Evolutionary conservation across 2,113 vertebrate genomes (phyloP).

Genomic region (Sapajus apella): DNA sequence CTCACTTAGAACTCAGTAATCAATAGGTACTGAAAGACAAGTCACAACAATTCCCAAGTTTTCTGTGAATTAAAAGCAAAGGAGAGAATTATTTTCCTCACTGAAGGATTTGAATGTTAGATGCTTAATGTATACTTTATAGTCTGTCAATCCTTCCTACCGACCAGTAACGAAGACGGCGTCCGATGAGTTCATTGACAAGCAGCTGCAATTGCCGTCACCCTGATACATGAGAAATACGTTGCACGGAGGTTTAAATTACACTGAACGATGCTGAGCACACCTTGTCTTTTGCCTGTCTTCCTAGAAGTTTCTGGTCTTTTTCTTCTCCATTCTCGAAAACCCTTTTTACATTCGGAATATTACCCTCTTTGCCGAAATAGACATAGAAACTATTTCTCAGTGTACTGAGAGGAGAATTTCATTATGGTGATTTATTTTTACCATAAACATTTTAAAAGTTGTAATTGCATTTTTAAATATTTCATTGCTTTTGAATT

Average conservation of each 20-base stretch:
- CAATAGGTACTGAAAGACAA: neutral
- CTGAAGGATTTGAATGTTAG: neutral
- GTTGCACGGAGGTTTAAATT: neutral
- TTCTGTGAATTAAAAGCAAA: neutral
- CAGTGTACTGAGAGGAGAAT: neutral
- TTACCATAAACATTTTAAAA: neutral
- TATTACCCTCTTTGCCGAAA: neutral
- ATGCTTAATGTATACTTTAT: neutral
- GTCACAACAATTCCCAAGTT: neutral
- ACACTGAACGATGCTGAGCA: neutral
- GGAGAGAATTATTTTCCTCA: neutral
- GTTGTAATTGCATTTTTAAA: neutral
- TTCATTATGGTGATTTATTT: neutral
- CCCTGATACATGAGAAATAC: too few relatives aligned
- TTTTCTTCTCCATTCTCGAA: neutral
- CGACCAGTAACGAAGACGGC: neutral
- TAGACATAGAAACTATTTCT: neutral
- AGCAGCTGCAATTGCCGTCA: fast-evolving
- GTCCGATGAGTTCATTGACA: fast-evolving
- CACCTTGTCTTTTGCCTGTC: neutral
- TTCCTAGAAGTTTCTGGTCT: neutral
- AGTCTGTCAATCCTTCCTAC: too few relatives aligned
- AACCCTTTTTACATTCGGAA: neutral
- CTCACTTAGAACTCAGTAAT: neutral
- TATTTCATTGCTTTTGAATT: neutral